phyloP scores from a whole-genome alignment of 2,888 invertebrate genomes.

The Cybosia mesomella region DNA sequence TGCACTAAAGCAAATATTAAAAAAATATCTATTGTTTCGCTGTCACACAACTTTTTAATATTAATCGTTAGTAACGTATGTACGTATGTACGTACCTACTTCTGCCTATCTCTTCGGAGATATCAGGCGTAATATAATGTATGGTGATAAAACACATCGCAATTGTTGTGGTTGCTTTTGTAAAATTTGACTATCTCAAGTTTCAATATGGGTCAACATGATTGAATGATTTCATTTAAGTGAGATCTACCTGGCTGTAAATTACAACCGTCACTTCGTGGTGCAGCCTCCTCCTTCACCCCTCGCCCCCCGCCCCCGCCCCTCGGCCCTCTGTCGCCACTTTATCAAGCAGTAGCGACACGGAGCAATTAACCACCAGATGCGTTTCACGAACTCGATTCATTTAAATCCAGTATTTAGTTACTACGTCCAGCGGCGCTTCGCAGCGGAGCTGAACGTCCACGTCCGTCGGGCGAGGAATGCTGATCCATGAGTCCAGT shows the following conservation, averaged over 20 bases:
- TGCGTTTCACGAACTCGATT: slow-evolving; percentile 18
- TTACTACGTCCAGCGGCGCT: background rate
- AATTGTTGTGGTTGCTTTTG: too few species aligned
- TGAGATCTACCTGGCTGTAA: slow-evolving; percentile 9
- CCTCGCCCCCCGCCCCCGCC: background rate
- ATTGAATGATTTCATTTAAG: background rate
- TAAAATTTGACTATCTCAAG: background rate
- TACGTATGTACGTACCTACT: too few species aligned
- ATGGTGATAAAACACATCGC: too few species aligned
- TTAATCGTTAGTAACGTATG: too few species aligned
- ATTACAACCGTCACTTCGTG: slow-evolving; percentile 14
- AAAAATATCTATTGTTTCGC: too few species aligned
- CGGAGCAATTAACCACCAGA: slow-evolving; percentile 17
- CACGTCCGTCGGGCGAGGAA: background rate
- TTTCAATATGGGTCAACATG: background rate
- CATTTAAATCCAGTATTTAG: slow-evolving; percentile 18
- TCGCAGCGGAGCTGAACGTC: background rate
- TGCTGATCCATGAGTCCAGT: background rate
- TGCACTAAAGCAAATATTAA: too few species aligned
- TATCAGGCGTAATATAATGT: too few species aligned
- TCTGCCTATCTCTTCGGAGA: too few species aligned
- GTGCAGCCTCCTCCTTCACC: background rate
- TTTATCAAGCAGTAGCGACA: slow-evolving; percentile 16
- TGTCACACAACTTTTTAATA: too few species aligned
- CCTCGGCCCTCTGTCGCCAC: background rate